phyloP scores from a whole-genome alignment of 2,888 invertebrate genomes.

The Torymus auratus region DNA sequence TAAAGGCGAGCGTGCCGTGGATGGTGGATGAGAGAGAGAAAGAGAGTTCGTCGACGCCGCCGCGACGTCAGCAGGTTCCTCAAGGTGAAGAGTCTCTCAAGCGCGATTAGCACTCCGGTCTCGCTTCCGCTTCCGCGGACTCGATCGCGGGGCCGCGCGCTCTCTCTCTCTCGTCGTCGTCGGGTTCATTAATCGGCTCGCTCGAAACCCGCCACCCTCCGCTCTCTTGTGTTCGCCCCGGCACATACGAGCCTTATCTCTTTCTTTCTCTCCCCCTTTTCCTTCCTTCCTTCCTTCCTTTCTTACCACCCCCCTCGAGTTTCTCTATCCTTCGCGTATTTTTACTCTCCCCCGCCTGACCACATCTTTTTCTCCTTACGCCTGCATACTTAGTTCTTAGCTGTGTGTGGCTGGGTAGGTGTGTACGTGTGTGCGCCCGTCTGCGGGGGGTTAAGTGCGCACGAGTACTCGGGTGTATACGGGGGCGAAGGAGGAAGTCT shows the following conservation, averaged over 20 bases:
- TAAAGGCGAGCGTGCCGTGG: no score
- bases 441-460: no score
- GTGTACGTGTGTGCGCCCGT: neutral
- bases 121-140: slow-evolving; percentile 40
- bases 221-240: neutral
- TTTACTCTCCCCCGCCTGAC: neutral
- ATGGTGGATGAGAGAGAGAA: neutral
- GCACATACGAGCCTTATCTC: slow-evolving; percentile 46
- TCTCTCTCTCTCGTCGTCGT: no score
- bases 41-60: slow-evolving; percentile 1
- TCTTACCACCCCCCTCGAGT: neutral
- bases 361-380: slow-evolving; percentile 5
- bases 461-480: no score
- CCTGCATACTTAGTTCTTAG: neutral
- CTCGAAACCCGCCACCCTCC: no score
- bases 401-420: neutral
- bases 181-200: slow-evolving; percentile 54
- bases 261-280: neutral
- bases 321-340: neutral
- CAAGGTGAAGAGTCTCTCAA: slow-evolving; percentile 55
- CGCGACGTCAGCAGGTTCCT: slow-evolving; percentile 53
- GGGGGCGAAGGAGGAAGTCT: neutral
- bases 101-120: slow-evolving; percentile 49
- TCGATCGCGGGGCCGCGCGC: slow-evolving; percentile 22
- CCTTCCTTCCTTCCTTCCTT: neutral